Conservation (phyloP, 2,888 invertebrate species). For the Ypsolopha sequella region DNA sequence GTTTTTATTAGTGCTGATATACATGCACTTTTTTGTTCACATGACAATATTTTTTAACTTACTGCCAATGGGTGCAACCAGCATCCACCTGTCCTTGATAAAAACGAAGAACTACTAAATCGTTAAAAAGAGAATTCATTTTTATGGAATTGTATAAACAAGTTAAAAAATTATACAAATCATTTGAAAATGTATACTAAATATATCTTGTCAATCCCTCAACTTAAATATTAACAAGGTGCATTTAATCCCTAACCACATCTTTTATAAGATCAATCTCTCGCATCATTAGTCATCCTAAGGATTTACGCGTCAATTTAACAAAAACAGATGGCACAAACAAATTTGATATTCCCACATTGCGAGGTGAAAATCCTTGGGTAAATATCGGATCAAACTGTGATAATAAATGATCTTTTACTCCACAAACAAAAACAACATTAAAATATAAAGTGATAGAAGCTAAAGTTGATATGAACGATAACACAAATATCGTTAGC, state of each 20-base stretch:
- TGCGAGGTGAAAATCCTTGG: conserved; percentile 64
- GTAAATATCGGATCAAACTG: conserved; percentile 51
- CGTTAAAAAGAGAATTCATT: too few relatives aligned
- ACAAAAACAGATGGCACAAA: conserved; percentile 64
- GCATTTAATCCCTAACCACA: neutral
- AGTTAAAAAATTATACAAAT: too few relatives aligned
- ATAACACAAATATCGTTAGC: conserved; percentile 29
- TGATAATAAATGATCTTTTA: conserved; percentile 47
- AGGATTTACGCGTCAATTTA: conserved; percentile 61
- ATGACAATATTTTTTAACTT: too few relatives aligned
- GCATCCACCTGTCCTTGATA: too few relatives aligned
- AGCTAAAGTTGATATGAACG: conserved; percentile 16
- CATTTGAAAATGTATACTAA: neutral
- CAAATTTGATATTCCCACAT: conserved; percentile 69
- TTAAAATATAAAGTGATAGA: conserved; percentile 18
- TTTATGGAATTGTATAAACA: too few relatives aligned
- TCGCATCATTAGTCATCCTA: conserved; percentile 51
- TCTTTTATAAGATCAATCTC: conserved; percentile 17
- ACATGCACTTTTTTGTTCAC: too few relatives aligned
- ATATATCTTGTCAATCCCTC: neutral
- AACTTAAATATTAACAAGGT: neutral
- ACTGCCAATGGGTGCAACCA: too few relatives aligned
- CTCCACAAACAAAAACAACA: conserved; percentile 17
- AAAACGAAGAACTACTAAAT: neutral
- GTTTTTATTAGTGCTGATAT: neutral